Conservation (phyloP, 2,113 vertebrate genomes). For the Bungarus multicinctus region DNA sequence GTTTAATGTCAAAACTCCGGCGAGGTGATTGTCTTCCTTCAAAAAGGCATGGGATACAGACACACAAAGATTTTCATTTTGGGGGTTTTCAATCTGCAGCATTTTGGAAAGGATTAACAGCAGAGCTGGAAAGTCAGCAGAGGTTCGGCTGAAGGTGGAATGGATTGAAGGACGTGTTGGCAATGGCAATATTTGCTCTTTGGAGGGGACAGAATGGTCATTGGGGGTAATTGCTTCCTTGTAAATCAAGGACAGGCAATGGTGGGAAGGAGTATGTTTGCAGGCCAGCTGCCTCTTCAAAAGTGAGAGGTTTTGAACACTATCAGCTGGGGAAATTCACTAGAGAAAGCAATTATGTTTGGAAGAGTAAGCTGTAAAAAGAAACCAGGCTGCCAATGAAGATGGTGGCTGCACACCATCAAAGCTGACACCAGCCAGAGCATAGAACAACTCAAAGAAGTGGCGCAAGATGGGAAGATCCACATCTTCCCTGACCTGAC, state of each 20-base stretch:
- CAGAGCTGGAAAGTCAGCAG: not conserved
- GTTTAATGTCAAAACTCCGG: conserved; percentile 5
- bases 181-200: not conserved
- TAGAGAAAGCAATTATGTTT: not conserved
- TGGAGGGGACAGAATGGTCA: not conserved
- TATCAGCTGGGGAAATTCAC: not conserved
- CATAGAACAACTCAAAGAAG: not conserved
- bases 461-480: not conserved
- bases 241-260: not conserved
- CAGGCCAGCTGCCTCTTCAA: not conserved
- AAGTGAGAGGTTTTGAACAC: not conserved
- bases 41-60: not conserved
- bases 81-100: not conserved
- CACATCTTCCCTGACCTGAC: too few relatives aligned
- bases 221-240: not conserved
- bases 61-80: not conserved
- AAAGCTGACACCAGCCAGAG: not conserved
- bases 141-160: not conserved
- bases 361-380: not conserved
- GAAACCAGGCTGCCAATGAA: not conserved
- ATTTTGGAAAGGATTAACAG: conserved; percentile 16
- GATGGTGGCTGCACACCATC: not conserved
- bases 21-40: not conserved
- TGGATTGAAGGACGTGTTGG: not conserved
- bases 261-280: not conserved